These are phyloP conservation scores for Amiota mariae DNA, from an alignment of 2,888 invertebrate genomes.

Conservation along the genomic window DNA sequence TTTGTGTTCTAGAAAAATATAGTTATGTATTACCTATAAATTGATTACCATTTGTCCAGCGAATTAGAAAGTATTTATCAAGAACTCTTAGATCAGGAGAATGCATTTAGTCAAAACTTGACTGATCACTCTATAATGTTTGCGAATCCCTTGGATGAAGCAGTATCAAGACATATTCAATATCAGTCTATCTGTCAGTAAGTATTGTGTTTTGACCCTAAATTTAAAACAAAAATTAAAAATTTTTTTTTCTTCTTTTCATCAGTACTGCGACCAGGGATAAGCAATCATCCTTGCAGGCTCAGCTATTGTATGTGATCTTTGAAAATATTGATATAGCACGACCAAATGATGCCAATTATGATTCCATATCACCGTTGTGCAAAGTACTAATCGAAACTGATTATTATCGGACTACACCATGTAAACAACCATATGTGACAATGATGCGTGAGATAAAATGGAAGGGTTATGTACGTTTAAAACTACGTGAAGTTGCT, in stretches of 20 bases:
- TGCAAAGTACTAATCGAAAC: slow-evolving; percentile 79
- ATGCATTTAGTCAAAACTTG: slow-evolving; percentile 62
- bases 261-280: slow-evolving; percentile 51
- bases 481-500: slow-evolving; percentile 64
- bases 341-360: slow-evolving; percentile 77
- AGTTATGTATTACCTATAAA: neutral
- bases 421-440: slow-evolving; percentile 59
- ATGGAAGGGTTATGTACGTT: slow-evolving; percentile 71
- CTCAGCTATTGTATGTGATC: slow-evolving; percentile 80
- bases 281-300: slow-evolving; percentile 74
- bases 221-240: neutral
- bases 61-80: slow-evolving; percentile 64
- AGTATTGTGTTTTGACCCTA: neutral
- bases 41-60: slow-evolving; percentile 48
- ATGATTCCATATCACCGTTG: slow-evolving; percentile 74
- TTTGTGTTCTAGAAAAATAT: neutral
- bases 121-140: slow-evolving; percentile 77
- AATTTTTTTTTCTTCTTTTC: slow-evolving; percentile 69
- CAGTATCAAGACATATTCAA: slow-evolving; percentile 78
- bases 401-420: slow-evolving; percentile 66
- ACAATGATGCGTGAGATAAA: slow-evolving; percentile 62
- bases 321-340: slow-evolving; percentile 84
- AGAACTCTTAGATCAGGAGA: slow-evolving; percentile 61
- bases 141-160: slow-evolving; percentile 82
- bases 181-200: slow-evolving; percentile 65